Percentiles rank a stretch among this genome's conserved stretches.
phyloP scores from a whole-genome alignment of 2,888 invertebrate genomes.

The Urechis unicinctus region DNA sequence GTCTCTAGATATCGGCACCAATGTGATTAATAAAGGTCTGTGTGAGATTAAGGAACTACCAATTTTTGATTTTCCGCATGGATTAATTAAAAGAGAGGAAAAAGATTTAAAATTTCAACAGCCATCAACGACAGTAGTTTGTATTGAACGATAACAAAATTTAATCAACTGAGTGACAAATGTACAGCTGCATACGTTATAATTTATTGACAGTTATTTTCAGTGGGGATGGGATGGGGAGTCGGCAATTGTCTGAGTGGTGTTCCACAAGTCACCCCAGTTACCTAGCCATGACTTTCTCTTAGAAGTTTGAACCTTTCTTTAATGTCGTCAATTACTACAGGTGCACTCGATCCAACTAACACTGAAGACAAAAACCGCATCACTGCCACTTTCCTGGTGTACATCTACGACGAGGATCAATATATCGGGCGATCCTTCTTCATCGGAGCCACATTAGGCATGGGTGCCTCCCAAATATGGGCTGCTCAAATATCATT shows the following conservation, averaged over 20 bases:
- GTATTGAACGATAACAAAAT: too few species aligned
- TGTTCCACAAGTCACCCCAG: conserved; percentile 23
- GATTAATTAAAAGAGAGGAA: too few species aligned
- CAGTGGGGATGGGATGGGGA: not conserved
- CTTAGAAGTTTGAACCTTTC: too few species aligned
- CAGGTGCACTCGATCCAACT: too few species aligned
- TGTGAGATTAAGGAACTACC: not conserved
- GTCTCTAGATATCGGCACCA: conserved; percentile 24
- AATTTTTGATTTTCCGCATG: too few species aligned
- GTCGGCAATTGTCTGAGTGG: not conserved
- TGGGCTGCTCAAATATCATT: conserved; percentile 26
- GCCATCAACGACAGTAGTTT: too few species aligned
- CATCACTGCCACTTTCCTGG: conserved; percentile 26
- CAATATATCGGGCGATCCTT: conserved; percentile 13
- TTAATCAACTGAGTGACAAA: too few species aligned
- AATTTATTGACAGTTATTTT: not conserved
- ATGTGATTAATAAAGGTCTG: conserved; percentile 32
- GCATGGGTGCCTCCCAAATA: conserved; percentile 30
- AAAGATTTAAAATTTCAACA: too few species aligned
- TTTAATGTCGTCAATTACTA: too few species aligned
- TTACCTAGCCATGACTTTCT: not conserved
- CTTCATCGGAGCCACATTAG: conserved; percentile 32
- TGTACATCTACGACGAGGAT: conserved; percentile 25
- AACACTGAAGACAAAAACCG: too few species aligned
- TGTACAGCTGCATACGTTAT: too few species aligned